Percentiles rank a stretch among this genome's conserved stretches.
phyloP scores from a whole-genome alignment of 2,113 vertebrate species.

The Grus americana region DNA sequence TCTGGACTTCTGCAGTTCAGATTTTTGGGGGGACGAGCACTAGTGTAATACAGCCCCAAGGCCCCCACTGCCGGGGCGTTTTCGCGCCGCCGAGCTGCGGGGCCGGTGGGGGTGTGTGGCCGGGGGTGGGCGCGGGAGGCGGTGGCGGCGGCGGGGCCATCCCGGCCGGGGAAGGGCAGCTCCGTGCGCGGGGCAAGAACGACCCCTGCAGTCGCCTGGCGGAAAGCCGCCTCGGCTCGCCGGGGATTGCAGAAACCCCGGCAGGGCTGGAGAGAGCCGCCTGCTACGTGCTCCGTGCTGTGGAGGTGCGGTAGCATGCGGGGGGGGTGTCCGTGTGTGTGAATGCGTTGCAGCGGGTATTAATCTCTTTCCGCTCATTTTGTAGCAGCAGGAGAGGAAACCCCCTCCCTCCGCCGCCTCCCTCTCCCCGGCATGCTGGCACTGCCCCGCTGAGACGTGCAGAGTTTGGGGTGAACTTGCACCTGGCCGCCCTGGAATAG shows the following conservation, averaged over 20 bases:
- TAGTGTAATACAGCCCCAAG: not conserved
- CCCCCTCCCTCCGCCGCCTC: not conserved
- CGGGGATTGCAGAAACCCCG: slow-evolving; percentile 4
- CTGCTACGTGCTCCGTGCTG: not conserved
- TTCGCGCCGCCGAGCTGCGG: not conserved
- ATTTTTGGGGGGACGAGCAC: no score
- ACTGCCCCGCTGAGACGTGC: slow-evolving; percentile 64
- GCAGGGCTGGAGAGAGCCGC: not conserved
- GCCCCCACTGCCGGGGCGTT: no score
- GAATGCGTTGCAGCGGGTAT: not conserved
- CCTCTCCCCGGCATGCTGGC: not conserved
- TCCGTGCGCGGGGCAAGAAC: slow-evolving; percentile 16
- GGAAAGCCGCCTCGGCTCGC: not conserved
- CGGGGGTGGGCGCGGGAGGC: not conserved
- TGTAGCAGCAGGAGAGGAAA: slow-evolving; percentile 32
- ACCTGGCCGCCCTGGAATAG: slow-evolving; percentile 50
- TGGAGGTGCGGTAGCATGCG: not conserved
- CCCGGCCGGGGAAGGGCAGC: not conserved
- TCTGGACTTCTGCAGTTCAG: not conserved
- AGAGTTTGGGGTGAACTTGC: slow-evolving; percentile 68
- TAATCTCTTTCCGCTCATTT: slow-evolving; percentile 58
- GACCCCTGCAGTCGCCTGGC: slow-evolving; percentile 64
- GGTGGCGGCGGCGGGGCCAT: not conserved
- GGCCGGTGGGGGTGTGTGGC: not conserved
- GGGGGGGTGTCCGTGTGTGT: not conserved